Evolutionary conservation across 2,113 vertebrate genomes (phyloP), one percentile per base, ranked within the genome.

Genomic region (Brachypodius melanocephalos): DNA sequence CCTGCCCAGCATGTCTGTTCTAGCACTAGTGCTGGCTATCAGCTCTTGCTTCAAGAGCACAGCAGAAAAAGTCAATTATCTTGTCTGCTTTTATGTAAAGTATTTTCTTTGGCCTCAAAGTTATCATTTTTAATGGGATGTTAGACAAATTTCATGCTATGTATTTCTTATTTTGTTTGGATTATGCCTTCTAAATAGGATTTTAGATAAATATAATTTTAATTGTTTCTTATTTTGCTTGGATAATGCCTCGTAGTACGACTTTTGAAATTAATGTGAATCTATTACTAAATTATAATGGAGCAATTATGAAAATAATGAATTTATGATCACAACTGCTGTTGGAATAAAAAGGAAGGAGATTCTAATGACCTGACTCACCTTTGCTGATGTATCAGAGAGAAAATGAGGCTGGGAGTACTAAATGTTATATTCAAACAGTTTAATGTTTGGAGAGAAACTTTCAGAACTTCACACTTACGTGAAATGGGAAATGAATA

Each of bases 151-250:
- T 74, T 88, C 26, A 85, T 95, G 86, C 68, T 89, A 29, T 0
- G 0, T 89, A 31, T 91, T 92, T n/a, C 51, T 91, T 74, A 52
- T 40, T 95, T 94, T 91, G 46, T 96, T 96, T 95, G 72, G 78
- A 48, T 78, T 54, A 88, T 94, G 63, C 48, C 13, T 93, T 15
- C 3, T 75, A 85, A 94, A 88, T 67, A 84, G 85, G 72, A 62
- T 55, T 94, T 90, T 74, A 84, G 63, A 77, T 90, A 73, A 85
- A 93, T 59, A 80, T 71, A 22, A 54, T 84, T 91, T 86, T 91
- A 89, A 94, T 90, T 95, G 95, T 97, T 95, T 94, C 46, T 92
- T 78, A 66, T 85, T 96, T 96, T 96, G 72, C 93, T 96, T 96
- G 79, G 78, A 42, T 68, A 59, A 85, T 94, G 59, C 51, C 12